Base-by-base conservation (phyloP, 2,113 vertebrate genomes). In the Enhydra lutris region DNA sequence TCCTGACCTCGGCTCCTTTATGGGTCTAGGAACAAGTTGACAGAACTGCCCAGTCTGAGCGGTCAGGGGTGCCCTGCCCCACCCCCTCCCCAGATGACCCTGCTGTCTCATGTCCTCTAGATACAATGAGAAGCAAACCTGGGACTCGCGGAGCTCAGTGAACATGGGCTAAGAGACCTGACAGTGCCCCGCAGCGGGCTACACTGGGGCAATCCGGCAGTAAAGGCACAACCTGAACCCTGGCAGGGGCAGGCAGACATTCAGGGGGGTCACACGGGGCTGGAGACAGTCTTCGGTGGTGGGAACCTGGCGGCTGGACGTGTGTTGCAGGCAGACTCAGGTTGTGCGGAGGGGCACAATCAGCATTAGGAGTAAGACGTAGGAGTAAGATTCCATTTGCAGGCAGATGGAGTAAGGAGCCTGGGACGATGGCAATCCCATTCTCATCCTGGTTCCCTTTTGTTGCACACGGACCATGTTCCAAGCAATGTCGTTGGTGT, bases 1-100 rank as follows among this genome's bases (percentile, higher is more conserved):
- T 76, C 93, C 85, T 47, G 24, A 95, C 34, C 39, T 34, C 36
- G 57, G 65, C 47, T 95, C 47, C 76, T n/a, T 74, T 94, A 61
- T 34, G 78, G 95, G 81, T 84, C 92, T 93, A 86, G 90, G 82
- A 93, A 86, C 65, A 97, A 78, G 61, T 95, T 94, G 73, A 87
- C 26, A 88, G 69, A 76, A 45, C 36, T 95, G 80, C 74, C 63
- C 20, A 50, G 14, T 31, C 7, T 29, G 71, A 89, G 81, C 6
- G 2, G 52, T 71, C n/a, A 0, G 29, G 34, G 90, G 23, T 57
- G 12, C 29, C 61, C 61, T 50, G 26, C 29, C 12, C 12, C 61
- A 31, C 4, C 15, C 34, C 31, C 10, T 7, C 39, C 57, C 18
- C 39, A 29, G 34, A 71, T 91, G 71, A 71, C 34, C 21, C 17